A percentile compares a stretch with the other conserved stretches of the same genome.
phyloP scores from a whole-genome alignment of 1,140 invertebrate species.

The Alviniconcha marisindica region DNA sequence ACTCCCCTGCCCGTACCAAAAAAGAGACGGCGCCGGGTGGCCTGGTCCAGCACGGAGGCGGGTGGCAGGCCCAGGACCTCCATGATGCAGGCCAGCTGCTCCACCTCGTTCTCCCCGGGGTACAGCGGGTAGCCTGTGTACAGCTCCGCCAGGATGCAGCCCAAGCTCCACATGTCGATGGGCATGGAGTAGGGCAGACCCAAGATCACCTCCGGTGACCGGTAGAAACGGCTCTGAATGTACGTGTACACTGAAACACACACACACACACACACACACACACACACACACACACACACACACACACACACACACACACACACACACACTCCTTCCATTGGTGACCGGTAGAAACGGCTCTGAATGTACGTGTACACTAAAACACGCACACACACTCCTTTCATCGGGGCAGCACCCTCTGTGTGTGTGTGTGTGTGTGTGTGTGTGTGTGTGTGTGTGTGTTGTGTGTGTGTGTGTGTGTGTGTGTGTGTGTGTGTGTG shows the following conservation, averaged over 20 bases:
- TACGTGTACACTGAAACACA: conserved; percentile 75
- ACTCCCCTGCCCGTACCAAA: conserved; percentile 67
- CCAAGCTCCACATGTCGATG: conserved; percentile 87
- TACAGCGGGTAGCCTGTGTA: conserved; percentile 78
- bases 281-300: not conserved
- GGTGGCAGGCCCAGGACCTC: conserved; percentile 73
- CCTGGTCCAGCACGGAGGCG: conserved; percentile 68
- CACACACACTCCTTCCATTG: no score
- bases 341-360: conserved; percentile 76
- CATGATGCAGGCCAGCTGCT: conserved; percentile 77
- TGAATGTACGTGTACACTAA: conserved; percentile 77
- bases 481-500: no score
- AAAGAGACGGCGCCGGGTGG: conserved; percentile 71
- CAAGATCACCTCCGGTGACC: conserved; percentile 76
- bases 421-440: no score
- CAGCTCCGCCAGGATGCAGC: conserved; percentile 97
- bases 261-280: not conserved
- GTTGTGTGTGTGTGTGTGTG: no score
- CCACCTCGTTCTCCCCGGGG: conserved; percentile 76
- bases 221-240: conserved; percentile 76
- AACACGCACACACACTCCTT: conserved; percentile 31
- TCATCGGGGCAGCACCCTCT: not conserved
- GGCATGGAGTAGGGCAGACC: conserved; percentile 94
- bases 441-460: no score
- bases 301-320: no score